A percentile compares a stretch with the other conserved stretches of the same genome.
Evolutionary conservation across 2,113 vertebrate species (phyloP).

Genomic region (Cyphomyrus plagiostoma): DNA sequence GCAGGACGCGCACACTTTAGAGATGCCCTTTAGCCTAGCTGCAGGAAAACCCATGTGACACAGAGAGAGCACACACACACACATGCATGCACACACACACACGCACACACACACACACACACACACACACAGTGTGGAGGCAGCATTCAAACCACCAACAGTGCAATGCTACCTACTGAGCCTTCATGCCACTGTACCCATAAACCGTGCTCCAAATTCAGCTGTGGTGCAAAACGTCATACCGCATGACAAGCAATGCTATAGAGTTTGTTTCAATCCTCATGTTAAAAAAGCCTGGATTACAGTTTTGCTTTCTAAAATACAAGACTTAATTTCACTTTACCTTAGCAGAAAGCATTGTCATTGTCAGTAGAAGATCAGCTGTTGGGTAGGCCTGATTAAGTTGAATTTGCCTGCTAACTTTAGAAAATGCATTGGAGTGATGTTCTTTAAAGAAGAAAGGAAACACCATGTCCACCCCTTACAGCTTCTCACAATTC

Average conservation of each 20-base stretch:
- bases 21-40: not conserved
- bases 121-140: not conserved
- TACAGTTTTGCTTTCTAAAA: not conserved
- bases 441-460: not conserved
- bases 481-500: not conserved
- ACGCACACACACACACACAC: not conserved
- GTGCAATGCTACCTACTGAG: not conserved
- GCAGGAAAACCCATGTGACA: not conserved
- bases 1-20: not conserved
- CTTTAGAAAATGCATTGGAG: not conserved
- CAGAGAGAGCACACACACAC: not conserved
- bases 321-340: not conserved
- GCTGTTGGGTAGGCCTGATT: not conserved
- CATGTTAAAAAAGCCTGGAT: not conserved
- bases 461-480: not conserved
- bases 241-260: not conserved
- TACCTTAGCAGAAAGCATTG: not conserved
- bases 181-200: not conserved
- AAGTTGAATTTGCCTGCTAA: not conserved
- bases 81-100: not conserved
- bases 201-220: not conserved
- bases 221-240: not conserved
- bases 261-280: not conserved
- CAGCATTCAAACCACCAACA: not conserved
- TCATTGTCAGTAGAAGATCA: not conserved